Percentiles rank a stretch among this genome's conserved stretches.
Conservation (phyloP, 23 tunicate genomes). For the Clavelina lepadiformis region DNA sequence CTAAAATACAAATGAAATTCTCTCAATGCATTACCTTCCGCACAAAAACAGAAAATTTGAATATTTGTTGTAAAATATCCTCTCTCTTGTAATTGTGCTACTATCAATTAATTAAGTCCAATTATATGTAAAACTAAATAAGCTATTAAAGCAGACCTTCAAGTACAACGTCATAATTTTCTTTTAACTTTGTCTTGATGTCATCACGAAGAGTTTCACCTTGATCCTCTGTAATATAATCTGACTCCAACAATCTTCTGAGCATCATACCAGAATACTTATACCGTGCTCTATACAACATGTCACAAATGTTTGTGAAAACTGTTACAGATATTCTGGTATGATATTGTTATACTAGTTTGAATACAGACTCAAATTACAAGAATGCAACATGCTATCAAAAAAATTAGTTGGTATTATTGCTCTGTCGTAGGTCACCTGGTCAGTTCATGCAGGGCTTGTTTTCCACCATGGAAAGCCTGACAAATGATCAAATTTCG, state of each 20-base stretch:
- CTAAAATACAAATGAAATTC: too few species aligned
- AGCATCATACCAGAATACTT: conserved; percentile 17
- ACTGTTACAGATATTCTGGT: too few species aligned
- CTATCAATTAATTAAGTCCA: too few species aligned
- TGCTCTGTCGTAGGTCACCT: not conserved
- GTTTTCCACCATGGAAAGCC: conserved; percentile 17
- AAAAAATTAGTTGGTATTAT: not conserved
- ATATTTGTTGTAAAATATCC: too few species aligned
- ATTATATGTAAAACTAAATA: too few species aligned
- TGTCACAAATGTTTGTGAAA: too few species aligned
- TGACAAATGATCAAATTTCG: conserved; percentile 11
- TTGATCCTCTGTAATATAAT: conserved; percentile 5
- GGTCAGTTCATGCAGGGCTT: conserved; percentile 10
- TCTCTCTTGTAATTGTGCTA: too few species aligned
- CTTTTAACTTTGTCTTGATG: conserved; percentile 5
- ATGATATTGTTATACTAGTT: too few species aligned
- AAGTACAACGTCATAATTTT: not conserved
- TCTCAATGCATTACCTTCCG: too few species aligned
- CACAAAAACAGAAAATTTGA: too few species aligned
- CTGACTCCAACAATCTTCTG: conserved; percentile 2
- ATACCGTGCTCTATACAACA: conserved; percentile 6
- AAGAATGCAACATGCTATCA: not conserved
- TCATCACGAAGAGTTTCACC: not conserved
- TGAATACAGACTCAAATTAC: not conserved
- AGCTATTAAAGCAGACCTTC: not conserved